Conservation (phyloP, 2,113 vertebrate genomes). For the Jacana jacana region DNA sequence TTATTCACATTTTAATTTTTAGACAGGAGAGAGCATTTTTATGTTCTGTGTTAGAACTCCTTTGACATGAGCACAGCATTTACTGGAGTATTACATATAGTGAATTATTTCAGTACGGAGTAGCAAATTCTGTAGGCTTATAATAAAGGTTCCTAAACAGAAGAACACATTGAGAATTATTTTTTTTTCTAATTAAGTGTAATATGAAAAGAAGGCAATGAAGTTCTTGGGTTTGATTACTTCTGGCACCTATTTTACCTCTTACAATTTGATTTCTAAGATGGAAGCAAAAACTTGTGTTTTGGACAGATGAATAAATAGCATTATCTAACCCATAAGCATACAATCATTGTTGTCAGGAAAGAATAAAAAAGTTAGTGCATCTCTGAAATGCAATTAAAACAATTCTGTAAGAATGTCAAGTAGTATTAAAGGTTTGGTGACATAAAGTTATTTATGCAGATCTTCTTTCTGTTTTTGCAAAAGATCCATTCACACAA, state of each 20-base stretch:
- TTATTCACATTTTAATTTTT: constrained; percentile 24
- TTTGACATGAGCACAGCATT: background rate
- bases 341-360: background rate
- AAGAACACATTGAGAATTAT: background rate
- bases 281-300: constrained; percentile 18
- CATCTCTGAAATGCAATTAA: background rate
- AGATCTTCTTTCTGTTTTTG: background rate
- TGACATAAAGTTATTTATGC: background rate
- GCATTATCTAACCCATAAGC: background rate
- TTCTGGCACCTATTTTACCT: constrained; percentile 9
- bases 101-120: background rate
- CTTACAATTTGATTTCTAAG: constrained; percentile 11
- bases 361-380: background rate
- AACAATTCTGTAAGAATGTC: background rate
- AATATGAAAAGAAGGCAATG: background rate
- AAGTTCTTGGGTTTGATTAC: background rate
- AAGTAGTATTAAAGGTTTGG: background rate
- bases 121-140: background rate
- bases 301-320: background rate
- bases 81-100: background rate
- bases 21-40: constrained; percentile 30
- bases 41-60: background rate
- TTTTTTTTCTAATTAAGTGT: background rate
- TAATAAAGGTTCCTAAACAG: background rate
- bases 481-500: background rate